phyloP scores from a whole-genome alignment of 92 coral and sea anemone species.

The Porites cylindrica region DNA sequence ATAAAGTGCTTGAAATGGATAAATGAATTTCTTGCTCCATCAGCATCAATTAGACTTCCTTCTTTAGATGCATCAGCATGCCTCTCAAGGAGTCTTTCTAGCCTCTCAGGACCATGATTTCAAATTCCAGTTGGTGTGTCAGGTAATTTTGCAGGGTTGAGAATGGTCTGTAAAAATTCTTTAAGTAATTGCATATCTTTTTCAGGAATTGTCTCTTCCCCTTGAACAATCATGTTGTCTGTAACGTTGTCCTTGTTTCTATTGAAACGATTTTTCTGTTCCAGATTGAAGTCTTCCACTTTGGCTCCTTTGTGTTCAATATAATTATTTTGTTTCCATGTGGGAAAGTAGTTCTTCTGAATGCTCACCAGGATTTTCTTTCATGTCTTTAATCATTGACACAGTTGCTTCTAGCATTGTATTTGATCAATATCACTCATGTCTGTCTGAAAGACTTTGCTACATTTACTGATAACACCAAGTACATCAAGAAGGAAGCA shows the following conservation, averaged over 20 bases:
- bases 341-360: slow-evolving; percentile 22
- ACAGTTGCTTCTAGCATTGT: slow-evolving; percentile 53
- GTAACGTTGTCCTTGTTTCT: slow-evolving; percentile 31
- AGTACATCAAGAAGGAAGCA: slow-evolving; percentile 56
- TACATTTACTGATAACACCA: slow-evolving; percentile 36
- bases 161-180: slow-evolving; percentile 26
- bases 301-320: slow-evolving; percentile 55
- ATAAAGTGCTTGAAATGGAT: too few relatives aligned
- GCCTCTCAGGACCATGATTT: slow-evolving; percentile 24
- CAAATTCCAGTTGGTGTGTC: background rate
- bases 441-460: slow-evolving; percentile 53
- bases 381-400: slow-evolving; percentile 33
- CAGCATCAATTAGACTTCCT: background rate
- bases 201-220: slow-evolving; percentile 50
- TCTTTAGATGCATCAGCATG: background rate
- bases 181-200: slow-evolving; percentile 47
- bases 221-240: slow-evolving; percentile 30
- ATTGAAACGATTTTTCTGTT: slow-evolving; percentile 46
- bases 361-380: slow-evolving; percentile 32
- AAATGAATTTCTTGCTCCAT: too few relatives aligned
- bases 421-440: slow-evolving; percentile 31
- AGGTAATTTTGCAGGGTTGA: slow-evolving; percentile 31
- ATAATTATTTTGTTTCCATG: slow-evolving; percentile 37
- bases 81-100: slow-evolving; percentile 35
- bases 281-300: slow-evolving; percentile 33